Evolutionary conservation across 2,797 vertebrate species (phyloP).

Genomic region (Argentina silus): DNA sequence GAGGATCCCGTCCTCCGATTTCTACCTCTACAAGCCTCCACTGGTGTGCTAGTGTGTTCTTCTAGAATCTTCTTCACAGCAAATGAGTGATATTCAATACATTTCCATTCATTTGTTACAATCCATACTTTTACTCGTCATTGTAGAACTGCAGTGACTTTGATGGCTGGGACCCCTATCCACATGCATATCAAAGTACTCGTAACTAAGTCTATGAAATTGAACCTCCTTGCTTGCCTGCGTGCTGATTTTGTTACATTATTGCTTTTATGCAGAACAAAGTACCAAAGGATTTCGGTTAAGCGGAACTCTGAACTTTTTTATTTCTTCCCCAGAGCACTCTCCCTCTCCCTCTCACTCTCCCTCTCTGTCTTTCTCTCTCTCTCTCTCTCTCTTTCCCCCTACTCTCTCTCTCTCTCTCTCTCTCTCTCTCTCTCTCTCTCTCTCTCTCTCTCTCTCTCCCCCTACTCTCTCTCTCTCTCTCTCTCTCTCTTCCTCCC

Average conservation of each 20-base stretch:
- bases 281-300: conserved; percentile 1
- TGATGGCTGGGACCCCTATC: neutral
- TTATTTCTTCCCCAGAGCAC: neutral
- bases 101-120: too few relatives aligned
- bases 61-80: too few relatives aligned
- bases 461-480: conserved; percentile 22
- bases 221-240: neutral
- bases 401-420: conserved; percentile 3
- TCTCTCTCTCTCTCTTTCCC: too few relatives aligned
- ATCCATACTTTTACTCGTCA: neutral
- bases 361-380: too few relatives aligned
- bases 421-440: conserved; percentile 14
- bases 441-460: conserved; percentile 12
- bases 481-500: conserved; percentile 15
- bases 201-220: neutral
- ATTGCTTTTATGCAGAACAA: neutral
- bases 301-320: neutral
- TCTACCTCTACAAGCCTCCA: too few relatives aligned
- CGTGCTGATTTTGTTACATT: neutral
- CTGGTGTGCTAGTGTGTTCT: too few relatives aligned
- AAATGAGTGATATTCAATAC: too few relatives aligned
- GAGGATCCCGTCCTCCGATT: neutral
- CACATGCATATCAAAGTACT: neutral
- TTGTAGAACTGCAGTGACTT: neutral
- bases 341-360: neutral